Base-by-base conservation (phyloP, 2,113 vertebrate genomes). In the Cairina moschata region DNA sequence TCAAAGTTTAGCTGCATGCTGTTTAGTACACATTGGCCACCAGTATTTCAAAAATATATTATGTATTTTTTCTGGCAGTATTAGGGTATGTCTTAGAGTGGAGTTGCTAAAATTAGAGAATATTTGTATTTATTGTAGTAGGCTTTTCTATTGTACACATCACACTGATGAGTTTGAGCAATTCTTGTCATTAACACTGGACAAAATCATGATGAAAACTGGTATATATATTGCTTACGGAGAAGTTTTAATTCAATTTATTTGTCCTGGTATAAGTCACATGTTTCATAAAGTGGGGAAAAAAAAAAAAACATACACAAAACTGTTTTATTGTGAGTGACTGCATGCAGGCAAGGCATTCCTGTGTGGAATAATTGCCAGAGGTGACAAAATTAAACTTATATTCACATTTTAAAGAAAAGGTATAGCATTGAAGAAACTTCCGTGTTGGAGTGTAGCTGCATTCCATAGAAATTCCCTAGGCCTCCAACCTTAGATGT, bases 281-380 rank as follows among this genome's bases (percentile, higher is more conserved):
- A 83, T 4, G 0, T 94, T 94, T 88, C 80, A 69, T 69, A 29
- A 94, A 92, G 77, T 89, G 69, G 76, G 94, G 94, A 96, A 81
- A 69, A 69, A 73, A 55, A 58, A 80, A 71, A 72, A 81, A 92
- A 15, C 38, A 40, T 40, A 13, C 38, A 40, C 12, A 40, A 40
- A 40, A 40, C 38, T 73, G 46, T 42, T 94, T 96, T 86, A 40
- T 48, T 84, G 48, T 62, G 31, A 26, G 28, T 94, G 69, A 87
- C 16, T 58, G 86, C 56, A 94, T 58, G 60, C 65, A 93, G 42
- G 48, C 68, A 68, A 92, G 66, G 83, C 13, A 2, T 67, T 94
- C 59, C 75, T n/a, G 26, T 48, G 46, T 48, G 10, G 46, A 48
- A 48, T 21, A 48, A 48, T 22, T 48, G 46, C 46, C 10, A 9